Evolutionary conservation across 2,797 vertebrate genomes (phyloP), one percentile per base, ranked within the genome.

Genomic region (Melanotaenia boesemani): DNA sequence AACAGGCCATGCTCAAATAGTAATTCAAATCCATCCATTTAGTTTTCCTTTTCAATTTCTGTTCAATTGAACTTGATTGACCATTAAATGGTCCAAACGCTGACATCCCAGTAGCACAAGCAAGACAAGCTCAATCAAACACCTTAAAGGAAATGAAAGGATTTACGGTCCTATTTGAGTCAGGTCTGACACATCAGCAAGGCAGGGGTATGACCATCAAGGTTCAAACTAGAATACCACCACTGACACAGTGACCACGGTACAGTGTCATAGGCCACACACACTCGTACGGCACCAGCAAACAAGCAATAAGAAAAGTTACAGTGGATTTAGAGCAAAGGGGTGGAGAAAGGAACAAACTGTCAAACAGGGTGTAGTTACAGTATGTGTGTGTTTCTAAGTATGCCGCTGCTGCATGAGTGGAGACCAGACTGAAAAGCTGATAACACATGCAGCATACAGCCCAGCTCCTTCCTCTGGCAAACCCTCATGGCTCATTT

Each of bases 121-220:
- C 15, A 44, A 77, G 67, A 65, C 71, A 77, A 91, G 83, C 82
- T 90, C 86, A 91, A 91, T 88, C 88, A 88, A 84, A 86, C 81
- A 57, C 63, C 50, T 8, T 66, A 90, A 88, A 86, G 77, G 80
- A 91, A 81, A 59, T n/a, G 70, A 86, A 77, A 70, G 87, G 90
- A 89, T 89, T 91, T 80, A 81, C 74, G 81, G 63, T 83, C 54
- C 78, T 91, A 83, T 91, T 92, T 91, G 91, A 92, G 88, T 82
- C 75, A 66, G 71, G 86, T 80, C 88, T 73, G 79, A 80, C 50
- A 80, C 66, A 36, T 75, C 76, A 66, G 74, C 82, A 80, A 90
- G 84, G 82, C 82, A 88, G 84, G 86, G 89, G 60, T 48, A 88
- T 54, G 9, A 91, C 79, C 85, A 80, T 69, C 48, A 85, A 30